Percentiles rank a stretch among this genome's conserved stretches.
These are phyloP conservation scores for Corythaeola cristata DNA, from an alignment of 2,113 vertebrate species.

Conservation along the genomic window DNA sequence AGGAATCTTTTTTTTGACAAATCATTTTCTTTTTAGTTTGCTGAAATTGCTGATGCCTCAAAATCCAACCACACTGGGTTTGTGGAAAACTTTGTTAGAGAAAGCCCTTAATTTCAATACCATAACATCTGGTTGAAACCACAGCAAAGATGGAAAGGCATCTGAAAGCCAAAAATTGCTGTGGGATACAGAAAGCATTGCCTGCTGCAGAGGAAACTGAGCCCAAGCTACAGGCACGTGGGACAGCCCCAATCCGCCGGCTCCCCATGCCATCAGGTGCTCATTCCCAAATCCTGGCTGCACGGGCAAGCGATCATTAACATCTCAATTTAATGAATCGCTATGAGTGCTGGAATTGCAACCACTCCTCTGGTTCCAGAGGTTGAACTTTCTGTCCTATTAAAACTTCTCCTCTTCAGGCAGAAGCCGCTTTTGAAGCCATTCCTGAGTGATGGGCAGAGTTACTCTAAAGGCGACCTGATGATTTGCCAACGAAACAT, in stretches of 20 bases:
- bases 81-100: background rate
- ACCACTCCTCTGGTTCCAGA: background rate
- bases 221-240: rapidly evolving
- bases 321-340: background rate
- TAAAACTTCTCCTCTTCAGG: background rate
- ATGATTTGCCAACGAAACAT: background rate
- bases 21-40: background rate
- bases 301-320: background rate
- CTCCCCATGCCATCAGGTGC: rapidly evolving
- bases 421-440: background rate
- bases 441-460: background rate
- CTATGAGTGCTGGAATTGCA: rapidly evolving
- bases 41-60: background rate
- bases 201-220: background rate
- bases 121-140: rapidly evolving
- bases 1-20: background rate
- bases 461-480: rapidly evolving
- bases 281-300: background rate
- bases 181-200: background rate
- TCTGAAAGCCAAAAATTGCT: rapidly evolving
- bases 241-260: rapidly evolving
- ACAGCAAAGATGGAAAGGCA: background rate
- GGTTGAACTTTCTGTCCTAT: background rate
- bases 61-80: rapidly evolving
- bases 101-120: background rate